Conservation (phyloP, 2,797 vertebrate species). For the Jordanella pulchra region DNA sequence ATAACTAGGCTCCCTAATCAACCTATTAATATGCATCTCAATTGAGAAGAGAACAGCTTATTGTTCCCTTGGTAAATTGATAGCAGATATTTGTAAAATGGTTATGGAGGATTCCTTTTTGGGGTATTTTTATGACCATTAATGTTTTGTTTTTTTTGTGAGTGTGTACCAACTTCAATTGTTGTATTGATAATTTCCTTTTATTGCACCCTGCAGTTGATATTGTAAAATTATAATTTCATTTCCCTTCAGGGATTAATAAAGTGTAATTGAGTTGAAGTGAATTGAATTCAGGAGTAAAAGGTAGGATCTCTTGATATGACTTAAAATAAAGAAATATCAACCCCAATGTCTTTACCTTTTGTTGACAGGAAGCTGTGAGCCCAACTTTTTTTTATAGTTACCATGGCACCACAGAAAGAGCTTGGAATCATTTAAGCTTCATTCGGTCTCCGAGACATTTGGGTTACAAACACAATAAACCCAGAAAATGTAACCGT, state of each 20-base stretch:
- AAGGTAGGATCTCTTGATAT: neutral
- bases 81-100: conserved; percentile 50
- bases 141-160: conserved; percentile 20
- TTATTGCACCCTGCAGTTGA: conserved; percentile 14
- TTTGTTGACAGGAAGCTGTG: conserved; percentile 13
- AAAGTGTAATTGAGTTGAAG: too few species aligned
- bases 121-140: conserved; percentile 42
- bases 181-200: conserved; percentile 37
- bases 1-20: conserved; percentile 78
- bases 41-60: conserved; percentile 62
- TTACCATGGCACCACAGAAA: conserved; percentile 66
- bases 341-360: conserved; percentile 22
- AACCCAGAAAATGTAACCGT: conserved; percentile 32
- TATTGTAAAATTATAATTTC: neutral
- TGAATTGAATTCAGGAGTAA: neutral
- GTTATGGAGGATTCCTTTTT: conserved; percentile 63
- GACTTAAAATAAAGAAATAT: neutral
- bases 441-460: conserved; percentile 57
- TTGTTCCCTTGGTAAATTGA: conserved; percentile 57
- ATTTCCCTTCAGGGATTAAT: too few species aligned
- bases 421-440: conserved; percentile 52
- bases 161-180: conserved; percentile 41
- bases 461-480: conserved; percentile 46
- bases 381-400: conserved; percentile 45
- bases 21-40: conserved; percentile 74